Percentiles rank a stretch among this genome's conserved stretches.
phyloP scores from a whole-genome alignment of 2,888 invertebrate species.

The Cinara cedri region DNA sequence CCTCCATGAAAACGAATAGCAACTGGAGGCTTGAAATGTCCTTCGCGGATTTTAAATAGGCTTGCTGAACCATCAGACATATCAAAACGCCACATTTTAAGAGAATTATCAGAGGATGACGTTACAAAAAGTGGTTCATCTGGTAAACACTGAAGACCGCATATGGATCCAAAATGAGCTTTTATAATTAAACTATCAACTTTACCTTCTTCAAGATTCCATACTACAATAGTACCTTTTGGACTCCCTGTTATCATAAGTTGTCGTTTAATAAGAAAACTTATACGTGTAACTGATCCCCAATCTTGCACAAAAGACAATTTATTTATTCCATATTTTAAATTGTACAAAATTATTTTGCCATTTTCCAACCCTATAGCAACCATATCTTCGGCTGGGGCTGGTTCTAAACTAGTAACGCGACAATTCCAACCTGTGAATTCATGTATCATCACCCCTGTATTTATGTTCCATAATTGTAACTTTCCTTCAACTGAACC shows the following conservation, averaged over 20 bases:
- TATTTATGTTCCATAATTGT: conserved; percentile 89
- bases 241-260: conserved; percentile 85
- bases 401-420: conserved; percentile 80
- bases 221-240: conserved; percentile 86
- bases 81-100: conserved; percentile 92
- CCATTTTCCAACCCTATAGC: conserved; percentile 86
- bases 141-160: conserved; percentile 82
- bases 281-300: conserved; percentile 82
- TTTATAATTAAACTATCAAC: conserved; percentile 79
- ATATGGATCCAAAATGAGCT: conserved; percentile 79
- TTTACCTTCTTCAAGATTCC: conserved; percentile 86
- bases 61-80: conserved; percentile 88
- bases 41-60: conserved; percentile 78
- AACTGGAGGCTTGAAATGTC: conserved; percentile 83
- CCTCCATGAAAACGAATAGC: conserved; percentile 82
- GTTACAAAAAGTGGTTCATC: conserved; percentile 89
- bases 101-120: conserved; percentile 90
- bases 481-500: conserved; percentile 84
- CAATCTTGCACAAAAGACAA: conserved; percentile 90
- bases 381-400: conserved; percentile 90
- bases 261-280: conserved; percentile 85
- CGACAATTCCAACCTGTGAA: conserved; percentile 76
- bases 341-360: conserved; percentile 82
- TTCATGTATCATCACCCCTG: conserved; percentile 75
- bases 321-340: conserved; percentile 81